Percentiles rank a stretch among this genome's conserved stretches.
Conservation (phyloP, 2,888 invertebrate species). For the Cephus runcator region DNA sequence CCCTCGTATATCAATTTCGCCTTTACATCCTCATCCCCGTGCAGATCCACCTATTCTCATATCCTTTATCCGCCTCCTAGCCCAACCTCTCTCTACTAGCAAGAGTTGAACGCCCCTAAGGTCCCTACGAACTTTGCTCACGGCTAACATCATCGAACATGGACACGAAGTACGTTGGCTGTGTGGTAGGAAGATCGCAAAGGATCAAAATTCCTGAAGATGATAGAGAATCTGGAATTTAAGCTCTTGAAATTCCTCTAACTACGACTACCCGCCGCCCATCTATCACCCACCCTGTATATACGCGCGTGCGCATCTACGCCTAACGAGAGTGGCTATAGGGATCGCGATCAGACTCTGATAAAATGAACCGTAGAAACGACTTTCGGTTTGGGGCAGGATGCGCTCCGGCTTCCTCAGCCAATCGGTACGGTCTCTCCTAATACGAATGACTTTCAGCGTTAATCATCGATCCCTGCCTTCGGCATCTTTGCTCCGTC, state of each 20-base stretch:
- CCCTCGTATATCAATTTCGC: background rate
- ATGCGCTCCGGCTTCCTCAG: background rate
- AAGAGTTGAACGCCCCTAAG: constrained; percentile 9
- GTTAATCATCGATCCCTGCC: background rate
- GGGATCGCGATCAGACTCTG: background rate
- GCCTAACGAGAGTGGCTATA: background rate
- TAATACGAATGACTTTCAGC: background rate
- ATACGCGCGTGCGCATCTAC: background rate
- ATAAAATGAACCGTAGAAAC: background rate
- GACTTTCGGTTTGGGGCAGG: background rate
- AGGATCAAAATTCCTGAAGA: background rate
- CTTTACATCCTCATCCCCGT: background rate
- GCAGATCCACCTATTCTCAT: background rate
- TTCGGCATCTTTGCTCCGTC: background rate
- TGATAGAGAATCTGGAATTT: background rate
- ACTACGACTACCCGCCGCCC: background rate
- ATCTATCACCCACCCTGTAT: background rate
- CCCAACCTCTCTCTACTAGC: constrained; percentile 21
- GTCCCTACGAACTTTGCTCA: background rate
- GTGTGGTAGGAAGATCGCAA: background rate
- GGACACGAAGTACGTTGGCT: background rate
- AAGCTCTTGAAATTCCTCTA: background rate
- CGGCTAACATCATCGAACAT: background rate
- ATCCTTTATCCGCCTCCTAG: background rate
- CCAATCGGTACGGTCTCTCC: background rate